Evolutionary conservation across 2,797 vertebrate species (phyloP), one percentile per base, ranked within the genome.

Genomic region (Oreochromis grahami): DNA sequence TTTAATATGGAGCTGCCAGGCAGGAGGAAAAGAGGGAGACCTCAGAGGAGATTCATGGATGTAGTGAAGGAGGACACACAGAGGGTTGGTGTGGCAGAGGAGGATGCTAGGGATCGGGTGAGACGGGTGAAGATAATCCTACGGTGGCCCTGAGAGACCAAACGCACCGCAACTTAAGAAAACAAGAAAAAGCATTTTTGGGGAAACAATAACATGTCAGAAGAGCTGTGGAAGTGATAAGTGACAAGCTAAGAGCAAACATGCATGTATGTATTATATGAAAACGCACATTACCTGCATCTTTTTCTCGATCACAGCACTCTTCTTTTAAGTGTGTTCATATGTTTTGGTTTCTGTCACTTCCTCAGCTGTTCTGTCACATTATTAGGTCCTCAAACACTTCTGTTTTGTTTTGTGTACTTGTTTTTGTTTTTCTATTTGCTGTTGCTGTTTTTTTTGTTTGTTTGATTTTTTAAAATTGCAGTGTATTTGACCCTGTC

Each of bases 141-240:
- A 70, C 38, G 1, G 65, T 70, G 41, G 24, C 34, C 19, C 60
- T 14, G 34, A 65, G 11, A 65, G 60, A 38, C 4, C 60, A 41
- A 65, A 21, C 1, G 3, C 58, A 38, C 34, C n/a, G 58, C 58
- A 38, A 63, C 32, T 63, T 63, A 36, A 63, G 19, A n/a, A 63
- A 63, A 63, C 0, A 36, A 63, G 32, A 63, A 63, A 63, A 63
- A 5, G 19, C 0, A 1, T 63, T 63, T 63, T 63, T 63, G 58
- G 17, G 58, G 32, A 63, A 36, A 0, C 4, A 0, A 38, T 13
- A 63, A 63, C 58, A 13, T n/a, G 6, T 38, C 32, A n/a, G 11
- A 38, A 14, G 11, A 38, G 60, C 19, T 65, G 34, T 21, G 19
- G 60, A 65, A 65, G 60, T 34, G 19, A 65, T 13, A 65, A 38